Evolutionary conservation across 2,113 vertebrate genomes (phyloP), one percentile per base, ranked within the genome.

Genomic region (Lates calcarifer): DNA sequence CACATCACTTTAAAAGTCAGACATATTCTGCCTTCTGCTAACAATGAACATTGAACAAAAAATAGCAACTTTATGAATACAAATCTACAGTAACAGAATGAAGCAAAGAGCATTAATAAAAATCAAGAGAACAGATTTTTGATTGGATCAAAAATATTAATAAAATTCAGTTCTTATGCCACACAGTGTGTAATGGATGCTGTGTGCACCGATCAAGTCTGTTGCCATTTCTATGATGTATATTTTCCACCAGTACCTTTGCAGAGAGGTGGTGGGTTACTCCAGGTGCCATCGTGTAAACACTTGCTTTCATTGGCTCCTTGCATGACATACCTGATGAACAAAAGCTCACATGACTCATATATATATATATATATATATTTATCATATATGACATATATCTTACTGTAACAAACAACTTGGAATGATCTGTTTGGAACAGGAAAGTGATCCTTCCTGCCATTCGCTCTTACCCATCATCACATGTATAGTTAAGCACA

Each of bases 251-350:
- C 91, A 92, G 0, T 96, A 98, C 97, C 90, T 89, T 95, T 83
- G 68, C 97, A 98, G 33, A 87, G 61, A 3, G 96, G 97, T 3
- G 92, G 15, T 3, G 22, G 64, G 5, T 91, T 76, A 29, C 93
- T 97, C 97, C 97, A 97, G 22, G 78, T 93, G 1, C 95, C 95
- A 62, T 96, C 84, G 62, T 92, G 91, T 8, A 91, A 95, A 87
- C 97, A 98, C 9, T 84, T 87, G 83, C 94, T 95, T 0, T 86
- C 91, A 87, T 89, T 93, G 33, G 91, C 83, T 79, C 97, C 97
- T 1, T 82, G 51, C 3, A 98, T 93, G 57, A 93, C 90, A 79
- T 96, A 98, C 37, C 97, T 98, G 83, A 18, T 66, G 75, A 89
- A 24, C 18, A 76, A 80, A 55, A 49, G 20, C 13, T 43, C 10